phyloP scores from a whole-genome alignment of 2,888 invertebrate genomes.

The Campoplex capitator region DNA sequence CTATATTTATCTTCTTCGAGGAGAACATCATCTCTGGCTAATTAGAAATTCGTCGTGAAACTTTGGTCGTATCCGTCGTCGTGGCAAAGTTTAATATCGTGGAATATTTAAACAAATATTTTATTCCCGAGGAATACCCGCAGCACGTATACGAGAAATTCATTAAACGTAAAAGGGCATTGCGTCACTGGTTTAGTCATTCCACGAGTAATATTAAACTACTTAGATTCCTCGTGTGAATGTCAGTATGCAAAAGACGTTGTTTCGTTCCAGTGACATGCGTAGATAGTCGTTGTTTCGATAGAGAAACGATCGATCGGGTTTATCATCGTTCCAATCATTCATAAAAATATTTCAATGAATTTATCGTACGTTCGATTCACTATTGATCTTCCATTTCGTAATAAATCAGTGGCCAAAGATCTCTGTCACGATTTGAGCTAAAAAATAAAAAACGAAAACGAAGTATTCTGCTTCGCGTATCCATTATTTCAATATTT shows the following conservation, averaged over 20 bases:
- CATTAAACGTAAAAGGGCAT: slow-evolving; percentile 13
- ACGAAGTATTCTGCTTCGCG: neutral
- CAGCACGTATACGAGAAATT: neutral
- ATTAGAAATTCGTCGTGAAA: slow-evolving; percentile 25
- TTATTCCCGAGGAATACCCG: neutral
- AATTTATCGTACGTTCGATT: neutral
- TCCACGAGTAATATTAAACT: slow-evolving; percentile 1
- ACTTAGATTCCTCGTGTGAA: slow-evolving; percentile 25
- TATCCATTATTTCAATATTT: neutral
- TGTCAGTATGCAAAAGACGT: neutral
- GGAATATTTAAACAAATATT: slow-evolving; percentile 7
- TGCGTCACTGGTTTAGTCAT: slow-evolving; percentile 9
- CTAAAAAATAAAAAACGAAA: neutral
- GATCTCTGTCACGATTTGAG: neutral
- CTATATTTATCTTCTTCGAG: neutral
- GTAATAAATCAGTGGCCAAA: neutral
- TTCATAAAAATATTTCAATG: neutral
- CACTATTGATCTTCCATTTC: neutral
- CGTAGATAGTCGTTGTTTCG: neutral
- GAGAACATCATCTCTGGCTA: neutral
- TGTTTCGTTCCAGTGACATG: neutral
- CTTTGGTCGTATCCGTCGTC: neutral
- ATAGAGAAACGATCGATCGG: neutral
- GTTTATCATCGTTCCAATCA: neutral
- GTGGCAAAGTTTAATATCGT: neutral